Base-by-base conservation (phyloP, 2,113 vertebrate genomes). In the Sprattus sprattus region DNA sequence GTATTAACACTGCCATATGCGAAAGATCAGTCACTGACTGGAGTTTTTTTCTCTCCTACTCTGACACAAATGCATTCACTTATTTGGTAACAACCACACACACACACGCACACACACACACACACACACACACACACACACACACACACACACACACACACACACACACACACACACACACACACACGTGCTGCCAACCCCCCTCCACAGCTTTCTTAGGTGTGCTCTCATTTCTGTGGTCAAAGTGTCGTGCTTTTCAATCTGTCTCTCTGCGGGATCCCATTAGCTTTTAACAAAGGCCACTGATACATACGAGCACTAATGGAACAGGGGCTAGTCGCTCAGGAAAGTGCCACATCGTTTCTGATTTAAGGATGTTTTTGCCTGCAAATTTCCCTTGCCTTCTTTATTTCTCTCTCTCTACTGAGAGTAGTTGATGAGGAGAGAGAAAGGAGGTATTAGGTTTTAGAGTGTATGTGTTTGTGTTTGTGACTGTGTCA, bases 21-120 rank as follows among this genome's bases (percentile, higher is more conserved):
- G 86, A 87, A 54, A 89, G 86, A 94, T 94, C 93, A 93, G 90
- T 94, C 93, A 93, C 88, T 67, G 86, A 86, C 28, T 9, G 54
- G 20, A 60, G 0, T 64, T 64, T 78, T 39, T 39, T 39, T 82
- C 87, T 84, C 90, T 87, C 90, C 83, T 88, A 92, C 89, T 89
- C 86, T 91, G 92, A 93, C 94, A 92, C 86, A 90, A 91, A 91
- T 93, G 88, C 91, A 89, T 91, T 92, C 88, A 89, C 86, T 86
- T 82, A 86, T 91, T 92, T 89, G 91, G 85, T 28, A 67, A 5
- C 64, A 67, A 3, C 64, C 64, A 0, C 64, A 1, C 64, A 6
- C n/a, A 1, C 11, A 32, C 25, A 3, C 32, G 44, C 9, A 78
- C 15, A 6, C 32, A 78, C 71, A 16, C 3, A 78, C 71, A 11